These are phyloP conservation scores for Zingel zingel DNA, from an alignment of 2,113 vertebrate genomes.

Conservation along the genomic window DNA sequence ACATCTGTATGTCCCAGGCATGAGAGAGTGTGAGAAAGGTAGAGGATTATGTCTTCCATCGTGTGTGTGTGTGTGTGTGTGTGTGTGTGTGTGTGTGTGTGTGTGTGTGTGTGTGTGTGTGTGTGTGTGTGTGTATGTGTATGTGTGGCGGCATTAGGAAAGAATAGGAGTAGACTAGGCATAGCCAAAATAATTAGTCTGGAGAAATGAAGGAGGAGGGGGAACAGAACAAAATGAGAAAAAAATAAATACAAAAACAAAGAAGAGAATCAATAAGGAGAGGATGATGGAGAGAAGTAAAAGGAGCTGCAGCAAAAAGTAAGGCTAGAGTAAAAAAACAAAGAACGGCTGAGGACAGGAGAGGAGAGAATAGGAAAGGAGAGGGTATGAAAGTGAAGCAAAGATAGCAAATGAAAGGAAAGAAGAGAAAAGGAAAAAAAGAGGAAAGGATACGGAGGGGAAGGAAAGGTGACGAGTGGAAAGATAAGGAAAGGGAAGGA, in stretches of 20 bases:
- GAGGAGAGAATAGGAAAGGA: neutral
- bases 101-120: slow-evolving; percentile 30
- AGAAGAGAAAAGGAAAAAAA: too few species aligned
- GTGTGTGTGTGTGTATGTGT: slow-evolving; percentile 3
- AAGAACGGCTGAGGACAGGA: neutral
- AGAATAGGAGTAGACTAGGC: too few species aligned
- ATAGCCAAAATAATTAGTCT: too few species aligned
- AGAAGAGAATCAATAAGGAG: too few species aligned
- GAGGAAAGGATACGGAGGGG: neutral
- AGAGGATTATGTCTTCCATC: slow-evolving; percentile 45
- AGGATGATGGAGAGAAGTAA: too few species aligned
- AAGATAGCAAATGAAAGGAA: neutral
- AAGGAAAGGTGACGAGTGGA: neutral
- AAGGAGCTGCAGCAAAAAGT: too few species aligned
- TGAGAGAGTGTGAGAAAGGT: slow-evolving; percentile 55
- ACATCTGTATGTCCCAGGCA: slow-evolving; percentile 57
- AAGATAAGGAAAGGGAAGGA: neutral
- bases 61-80: slow-evolving; percentile 25
- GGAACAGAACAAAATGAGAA: too few species aligned
- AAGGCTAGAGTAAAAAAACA: too few species aligned
- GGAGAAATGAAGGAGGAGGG: too few species aligned
- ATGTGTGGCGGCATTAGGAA: neutral
- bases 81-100: slow-evolving; percentile 6
- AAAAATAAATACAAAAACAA: too few species aligned
- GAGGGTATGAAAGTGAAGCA: neutral